phyloP scores from a whole-genome alignment of 2,888 invertebrate genomes.

The Lithosia quadra region DNA sequence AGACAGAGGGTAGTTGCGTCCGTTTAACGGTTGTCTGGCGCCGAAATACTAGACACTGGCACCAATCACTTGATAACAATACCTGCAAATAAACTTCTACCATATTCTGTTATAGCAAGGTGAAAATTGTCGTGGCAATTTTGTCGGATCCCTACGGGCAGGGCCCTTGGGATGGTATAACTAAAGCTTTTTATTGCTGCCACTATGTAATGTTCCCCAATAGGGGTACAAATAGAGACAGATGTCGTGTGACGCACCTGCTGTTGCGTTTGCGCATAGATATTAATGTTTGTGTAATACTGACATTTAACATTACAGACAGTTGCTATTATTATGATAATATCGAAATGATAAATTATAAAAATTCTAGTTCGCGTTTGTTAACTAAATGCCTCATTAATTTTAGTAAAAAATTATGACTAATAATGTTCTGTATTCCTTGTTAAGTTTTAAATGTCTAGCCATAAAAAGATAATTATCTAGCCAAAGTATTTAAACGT shows the following conservation, averaged over 20 bases:
- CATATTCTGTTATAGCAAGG: conserved; percentile 28
- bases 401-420: not conserved
- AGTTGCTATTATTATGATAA: conserved; percentile 1
- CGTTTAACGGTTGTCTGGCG: conserved; percentile 77
- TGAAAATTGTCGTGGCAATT: conserved; percentile 25
- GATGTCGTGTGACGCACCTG: conserved; percentile 48
- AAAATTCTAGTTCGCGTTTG: not conserved
- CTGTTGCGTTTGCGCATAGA: conserved; percentile 9
- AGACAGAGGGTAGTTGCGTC: conserved; percentile 59
- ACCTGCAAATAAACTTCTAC: conserved; percentile 30
- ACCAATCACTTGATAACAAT: conserved; percentile 47
- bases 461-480: conserved; percentile 4
- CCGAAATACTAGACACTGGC: conserved; percentile 69
- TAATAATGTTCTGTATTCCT: not conserved
- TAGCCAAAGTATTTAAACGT: not conserved
- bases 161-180: conserved; percentile 49
- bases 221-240: conserved; percentile 47
- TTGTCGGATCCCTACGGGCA: conserved; percentile 34
- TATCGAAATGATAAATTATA: not conserved
- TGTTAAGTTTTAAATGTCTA: not conserved
- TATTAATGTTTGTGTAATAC: not conserved
- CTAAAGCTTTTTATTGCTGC: conserved; percentile 51
- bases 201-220: conserved; percentile 51
- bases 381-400: conserved; percentile 1
- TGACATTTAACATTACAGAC: not conserved